phyloP scores from a whole-genome alignment of 2,797 vertebrate species.

The Synanceia verrucosa region DNA sequence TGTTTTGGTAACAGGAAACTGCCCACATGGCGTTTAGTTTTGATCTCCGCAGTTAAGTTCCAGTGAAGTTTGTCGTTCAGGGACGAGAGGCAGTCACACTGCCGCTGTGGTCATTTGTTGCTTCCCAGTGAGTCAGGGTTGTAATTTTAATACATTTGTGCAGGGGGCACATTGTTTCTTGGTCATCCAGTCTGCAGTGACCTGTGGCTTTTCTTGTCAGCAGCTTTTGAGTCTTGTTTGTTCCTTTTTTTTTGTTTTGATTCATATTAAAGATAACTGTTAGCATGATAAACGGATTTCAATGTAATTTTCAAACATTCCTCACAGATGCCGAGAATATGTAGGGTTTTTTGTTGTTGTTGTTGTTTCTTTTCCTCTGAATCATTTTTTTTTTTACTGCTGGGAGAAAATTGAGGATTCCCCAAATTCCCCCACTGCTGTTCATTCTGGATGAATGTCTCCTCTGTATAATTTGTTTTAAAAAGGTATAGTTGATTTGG shows the following conservation, averaged over 20 bases:
- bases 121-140: conserved; percentile 56
- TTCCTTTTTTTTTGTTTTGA: conserved; percentile 49
- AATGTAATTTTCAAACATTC: conserved; percentile 56
- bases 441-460: conserved; percentile 69
- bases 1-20: conserved; percentile 48
- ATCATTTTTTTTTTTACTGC: conserved; percentile 27
- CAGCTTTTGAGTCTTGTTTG: conserved; percentile 36
- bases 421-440: conserved; percentile 44
- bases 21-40: conserved; percentile 53
- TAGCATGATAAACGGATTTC: conserved; percentile 63
- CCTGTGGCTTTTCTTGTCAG: conserved; percentile 49
- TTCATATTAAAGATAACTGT: conserved; percentile 51
- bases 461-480: conserved; percentile 53
- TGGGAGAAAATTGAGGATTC: conserved; percentile 32
- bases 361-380: background rate
- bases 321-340: conserved; percentile 23
- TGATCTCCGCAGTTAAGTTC: conserved; percentile 34
- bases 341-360: conserved; percentile 7
- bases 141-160: conserved; percentile 44
- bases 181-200: conserved; percentile 39
- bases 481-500: conserved; percentile 52
- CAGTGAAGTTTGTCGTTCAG: conserved; percentile 30
- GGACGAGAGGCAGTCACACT: conserved; percentile 38
- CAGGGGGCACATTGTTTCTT: conserved; percentile 23
- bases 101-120: conserved; percentile 56